Percentiles rank a stretch among this genome's conserved stretches.
Conservation (phyloP, 2,888 invertebrate genomes). For the Perdita meconis region DNA sequence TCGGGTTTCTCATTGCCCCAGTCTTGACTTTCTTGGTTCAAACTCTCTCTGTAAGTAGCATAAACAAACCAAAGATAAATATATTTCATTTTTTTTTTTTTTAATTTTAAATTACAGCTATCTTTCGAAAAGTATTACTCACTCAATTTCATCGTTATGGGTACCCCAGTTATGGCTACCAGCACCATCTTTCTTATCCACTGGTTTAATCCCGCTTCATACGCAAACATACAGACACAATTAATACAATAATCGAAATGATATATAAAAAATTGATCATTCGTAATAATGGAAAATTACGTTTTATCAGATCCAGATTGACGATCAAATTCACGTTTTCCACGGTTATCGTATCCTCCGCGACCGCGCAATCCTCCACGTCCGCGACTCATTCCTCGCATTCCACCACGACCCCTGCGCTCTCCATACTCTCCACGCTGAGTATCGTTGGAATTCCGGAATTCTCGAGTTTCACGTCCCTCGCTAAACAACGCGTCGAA, state of each 20-base stretch:
- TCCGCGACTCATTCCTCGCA: slow-evolving; percentile 82
- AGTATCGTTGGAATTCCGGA: slow-evolving; percentile 77
- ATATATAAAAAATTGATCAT: background rate
- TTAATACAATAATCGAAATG: background rate
- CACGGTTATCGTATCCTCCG: slow-evolving; percentile 88
- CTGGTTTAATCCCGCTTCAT: slow-evolving; percentile 93
- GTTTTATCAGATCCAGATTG: slow-evolving; percentile 98
- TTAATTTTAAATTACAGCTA: background rate
- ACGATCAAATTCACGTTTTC: slow-evolving; percentile 96
- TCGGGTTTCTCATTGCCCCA: slow-evolving; percentile 86
- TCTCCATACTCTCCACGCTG: slow-evolving; percentile 76
- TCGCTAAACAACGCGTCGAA: slow-evolving; percentile 75
- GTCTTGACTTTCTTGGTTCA: slow-evolving; percentile 81
- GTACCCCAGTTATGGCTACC: slow-evolving; percentile 99
- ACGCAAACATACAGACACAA: slow-evolving; percentile 11
- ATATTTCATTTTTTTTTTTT: background rate
- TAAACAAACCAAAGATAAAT: background rate
- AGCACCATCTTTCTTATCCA: slow-evolving; percentile 97
- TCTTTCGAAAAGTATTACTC: slow-evolving; percentile 78
- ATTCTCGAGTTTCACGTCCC: slow-evolving; percentile 83
- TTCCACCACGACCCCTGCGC: slow-evolving; percentile 80
- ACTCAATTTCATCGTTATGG: slow-evolving; percentile 95
- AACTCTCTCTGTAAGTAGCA: slow-evolving; percentile 75
- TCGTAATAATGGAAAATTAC: slow-evolving; percentile 81
- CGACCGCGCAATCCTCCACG: slow-evolving; percentile 80